phyloP scores from a whole-genome alignment of 2,797 vertebrate species.

The Paedocypris micromegethes region DNA sequence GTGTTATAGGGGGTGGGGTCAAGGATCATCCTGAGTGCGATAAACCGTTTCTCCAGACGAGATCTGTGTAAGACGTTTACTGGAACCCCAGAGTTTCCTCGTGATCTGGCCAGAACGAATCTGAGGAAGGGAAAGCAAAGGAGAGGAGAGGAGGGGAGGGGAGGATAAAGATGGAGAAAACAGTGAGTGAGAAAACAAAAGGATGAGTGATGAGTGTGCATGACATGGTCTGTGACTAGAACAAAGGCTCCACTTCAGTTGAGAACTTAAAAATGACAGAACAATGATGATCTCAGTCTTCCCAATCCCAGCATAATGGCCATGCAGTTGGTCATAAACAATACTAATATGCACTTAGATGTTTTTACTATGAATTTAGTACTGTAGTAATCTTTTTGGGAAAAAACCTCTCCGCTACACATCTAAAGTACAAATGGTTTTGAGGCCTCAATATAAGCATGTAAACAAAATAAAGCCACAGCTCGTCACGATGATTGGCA shows the following conservation, averaged over 20 bases:
- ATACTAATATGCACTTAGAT: no score
- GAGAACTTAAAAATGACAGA: conserved; percentile 8
- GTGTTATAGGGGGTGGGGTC: conserved; percentile 49
- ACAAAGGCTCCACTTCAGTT: conserved; percentile 39
- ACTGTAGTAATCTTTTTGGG: no score
- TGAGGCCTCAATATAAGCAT: no score
- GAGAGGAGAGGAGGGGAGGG: conserved; percentile 40
- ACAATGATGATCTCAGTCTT: no score
- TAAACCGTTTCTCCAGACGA: conserved; percentile 93
- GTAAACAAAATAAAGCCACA: no score
- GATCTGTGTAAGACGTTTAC: conserved; percentile 89
- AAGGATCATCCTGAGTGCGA: conserved; percentile 78
- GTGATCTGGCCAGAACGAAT: conserved; percentile 92
- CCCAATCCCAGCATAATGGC: no score
- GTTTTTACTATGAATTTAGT: no score
- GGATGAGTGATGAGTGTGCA: conserved; percentile 63
- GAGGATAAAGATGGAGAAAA: conserved; percentile 18
- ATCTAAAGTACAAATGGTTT: no score
- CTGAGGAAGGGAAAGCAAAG: conserved; percentile 72
- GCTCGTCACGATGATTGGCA: no score
- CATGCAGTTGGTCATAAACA: no score
- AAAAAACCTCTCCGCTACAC: no score
- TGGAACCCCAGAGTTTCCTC: conserved; percentile 95
- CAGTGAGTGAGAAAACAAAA: conserved; percentile 46
- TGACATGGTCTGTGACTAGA: conserved; percentile 43